phyloP scores from a whole-genome alignment of 2,797 vertebrate species.

The Myripristis jacobus region DNA sequence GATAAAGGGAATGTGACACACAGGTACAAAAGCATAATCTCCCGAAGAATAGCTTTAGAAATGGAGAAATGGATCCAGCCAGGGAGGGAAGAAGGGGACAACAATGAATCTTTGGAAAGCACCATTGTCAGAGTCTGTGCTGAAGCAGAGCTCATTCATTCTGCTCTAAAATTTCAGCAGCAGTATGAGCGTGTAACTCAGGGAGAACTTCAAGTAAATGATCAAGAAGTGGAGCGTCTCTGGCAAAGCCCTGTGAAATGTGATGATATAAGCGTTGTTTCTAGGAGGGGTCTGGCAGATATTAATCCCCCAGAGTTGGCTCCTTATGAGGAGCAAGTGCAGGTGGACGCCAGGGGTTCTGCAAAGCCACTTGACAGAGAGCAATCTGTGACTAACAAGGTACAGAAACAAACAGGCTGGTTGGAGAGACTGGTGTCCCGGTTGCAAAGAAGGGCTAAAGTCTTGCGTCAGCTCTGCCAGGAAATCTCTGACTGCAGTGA shows the following conservation, averaged over 20 bases:
- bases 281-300: constrained; percentile 67
- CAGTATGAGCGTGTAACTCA: constrained; percentile 76
- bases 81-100: constrained; percentile 27
- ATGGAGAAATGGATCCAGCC: constrained; percentile 31
- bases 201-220: constrained; percentile 77
- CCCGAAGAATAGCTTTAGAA: constrained; percentile 76
- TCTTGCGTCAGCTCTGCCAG: constrained; percentile 84
- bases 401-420: constrained; percentile 67
- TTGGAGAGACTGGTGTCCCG: constrained; percentile 84
- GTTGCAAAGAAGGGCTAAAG: constrained; percentile 83
- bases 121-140: constrained; percentile 72
- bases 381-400: constrained; percentile 27
- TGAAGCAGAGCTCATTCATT: constrained; percentile 89
- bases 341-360: constrained; percentile 42
- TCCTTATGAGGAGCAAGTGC: constrained; percentile 63
- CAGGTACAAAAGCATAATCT: constrained; percentile 75
- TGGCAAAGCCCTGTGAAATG: constrained; percentile 78
- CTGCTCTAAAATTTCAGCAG: constrained; percentile 84
- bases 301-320: constrained; percentile 72
- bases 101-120: constrained; percentile 29
- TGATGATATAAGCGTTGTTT: constrained; percentile 67
- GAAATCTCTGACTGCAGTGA: constrained; percentile 77
- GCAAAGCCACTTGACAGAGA: constrained; percentile 26
- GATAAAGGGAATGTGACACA: constrained; percentile 50
- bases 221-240: constrained; percentile 64